Conservation (phyloP, 2,888 invertebrate genomes). For the Cylindroiulus punctatus region DNA sequence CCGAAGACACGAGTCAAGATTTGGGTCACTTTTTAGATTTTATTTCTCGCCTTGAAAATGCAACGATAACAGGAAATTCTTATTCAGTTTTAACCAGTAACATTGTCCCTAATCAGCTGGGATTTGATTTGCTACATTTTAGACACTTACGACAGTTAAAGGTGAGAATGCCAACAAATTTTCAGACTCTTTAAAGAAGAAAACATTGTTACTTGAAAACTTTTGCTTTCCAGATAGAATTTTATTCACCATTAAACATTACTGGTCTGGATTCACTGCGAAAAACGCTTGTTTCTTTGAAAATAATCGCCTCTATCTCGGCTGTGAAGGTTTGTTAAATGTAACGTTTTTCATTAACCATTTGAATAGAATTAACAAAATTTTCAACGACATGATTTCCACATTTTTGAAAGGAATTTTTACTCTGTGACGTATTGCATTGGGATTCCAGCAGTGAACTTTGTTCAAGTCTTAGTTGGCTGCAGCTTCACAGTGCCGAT, state of each 20-base stretch:
- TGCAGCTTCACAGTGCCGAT: slow-evolving; percentile 40
- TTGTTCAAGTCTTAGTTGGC: slow-evolving; percentile 50
- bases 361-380: background rate
- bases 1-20: slow-evolving; percentile 55
- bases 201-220: background rate
- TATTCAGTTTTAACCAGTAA: slow-evolving; percentile 54
- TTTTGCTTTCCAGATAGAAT: slow-evolving; percentile 27
- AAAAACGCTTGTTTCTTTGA: slow-evolving; percentile 9
- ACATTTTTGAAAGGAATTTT: slow-evolving; percentile 56
- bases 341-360: background rate
- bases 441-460: slow-evolving; percentile 37
- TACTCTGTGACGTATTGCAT: slow-evolving; percentile 56
- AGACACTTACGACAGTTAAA: slow-evolving; percentile 45
- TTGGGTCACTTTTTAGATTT: slow-evolving; percentile 57
- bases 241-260: slow-evolving; percentile 43
- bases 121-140: slow-evolving; percentile 55
- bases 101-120: slow-evolving; percentile 56
- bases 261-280: slow-evolving; percentile 28
- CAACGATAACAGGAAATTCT: slow-evolving; percentile 48
- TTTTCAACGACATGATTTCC: too few relatives aligned
- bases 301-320: background rate
- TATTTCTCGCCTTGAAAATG: slow-evolving; percentile 49
- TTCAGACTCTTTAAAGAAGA: background rate
- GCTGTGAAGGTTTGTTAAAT: slow-evolving; percentile 25
- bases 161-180: slow-evolving; percentile 12